Percentiles rank a stretch among this genome's conserved stretches.
phyloP scores from a whole-genome alignment of 1,140 invertebrate species.

The Procambarus virginalis region DNA sequence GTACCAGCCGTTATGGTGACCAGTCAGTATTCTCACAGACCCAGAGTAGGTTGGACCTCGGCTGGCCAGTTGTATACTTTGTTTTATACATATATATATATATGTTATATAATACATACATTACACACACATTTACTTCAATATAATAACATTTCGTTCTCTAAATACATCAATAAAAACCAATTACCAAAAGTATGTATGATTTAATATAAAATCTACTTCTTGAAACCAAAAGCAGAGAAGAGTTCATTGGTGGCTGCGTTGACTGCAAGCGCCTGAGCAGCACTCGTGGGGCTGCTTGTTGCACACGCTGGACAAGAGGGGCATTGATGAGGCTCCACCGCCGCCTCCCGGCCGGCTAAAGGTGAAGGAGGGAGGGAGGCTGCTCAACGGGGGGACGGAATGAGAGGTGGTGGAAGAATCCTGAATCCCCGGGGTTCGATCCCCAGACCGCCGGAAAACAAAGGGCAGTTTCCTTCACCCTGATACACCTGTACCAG shows the following conservation, averaged over 20 bases:
- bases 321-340: slow-evolving; percentile 6
- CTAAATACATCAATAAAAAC: neutral
- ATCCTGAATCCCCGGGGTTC: too few species aligned
- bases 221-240: slow-evolving; percentile 68
- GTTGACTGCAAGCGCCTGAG: slow-evolving; percentile 63
- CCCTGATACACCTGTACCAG: too few species aligned
- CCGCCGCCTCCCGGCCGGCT: slow-evolving; percentile 46
- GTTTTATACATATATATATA: too few species aligned
- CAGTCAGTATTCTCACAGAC: too few species aligned
- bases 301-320: slow-evolving; percentile 56
- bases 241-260: slow-evolving; percentile 67
- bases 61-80: too few species aligned
- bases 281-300: slow-evolving; percentile 63
- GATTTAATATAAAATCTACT: slow-evolving; percentile 28
- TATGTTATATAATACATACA: too few species aligned
- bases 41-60: too few species aligned
- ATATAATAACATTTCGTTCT: neutral
- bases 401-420: neutral
- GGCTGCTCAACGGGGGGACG: slow-evolving; percentile 62
- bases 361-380: slow-evolving; percentile 41
- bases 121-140: neutral
- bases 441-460: too few species aligned
- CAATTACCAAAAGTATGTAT: neutral
- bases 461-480: too few species aligned
- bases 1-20: too few species aligned